Percentiles rank a stretch among this genome's conserved stretches.
Conservation (phyloP, 2,888 invertebrate genomes). For the Stenichneumon culpator region DNA sequence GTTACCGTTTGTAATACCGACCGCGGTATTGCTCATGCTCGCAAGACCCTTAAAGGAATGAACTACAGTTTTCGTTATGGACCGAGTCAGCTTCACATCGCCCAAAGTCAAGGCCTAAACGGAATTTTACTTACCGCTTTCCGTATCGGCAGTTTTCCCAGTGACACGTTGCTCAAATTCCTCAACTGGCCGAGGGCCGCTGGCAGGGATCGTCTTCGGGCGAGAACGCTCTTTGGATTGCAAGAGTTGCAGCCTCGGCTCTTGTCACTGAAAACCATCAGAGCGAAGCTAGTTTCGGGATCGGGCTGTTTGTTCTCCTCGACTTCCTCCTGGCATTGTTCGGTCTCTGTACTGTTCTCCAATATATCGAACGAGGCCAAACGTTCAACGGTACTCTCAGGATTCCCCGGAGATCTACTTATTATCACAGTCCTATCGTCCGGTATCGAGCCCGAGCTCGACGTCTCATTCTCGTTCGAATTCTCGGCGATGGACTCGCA, state of each 20-base stretch:
- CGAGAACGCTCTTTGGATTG: conserved; percentile 67
- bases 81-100: not conserved
- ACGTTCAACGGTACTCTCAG: not conserved
- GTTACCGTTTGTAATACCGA: no score
- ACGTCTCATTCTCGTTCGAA: conserved; percentile 63
- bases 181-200: conserved; percentile 74
- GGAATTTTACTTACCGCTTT: conserved; percentile 73
- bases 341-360: not conserved
- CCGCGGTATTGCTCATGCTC: no score
- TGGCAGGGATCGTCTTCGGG: conserved; percentile 79
- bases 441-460: conserved; percentile 26
- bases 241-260: conserved; percentile 72
- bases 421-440: conserved; percentile 32
- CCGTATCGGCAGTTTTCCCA: conserved; percentile 75
- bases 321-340: not conserved
- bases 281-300: conserved; percentile 58
- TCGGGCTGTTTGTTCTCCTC: conserved; percentile 19
- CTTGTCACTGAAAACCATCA: conserved; percentile 71
- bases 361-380: not conserved
- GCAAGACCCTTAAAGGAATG: no score
- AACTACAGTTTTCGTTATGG: not conserved
- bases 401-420: conserved; percentile 2
- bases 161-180: conserved; percentile 65
- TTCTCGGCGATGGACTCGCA: conserved; percentile 72
- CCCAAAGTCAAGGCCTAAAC: not conserved